phyloP scores from a whole-genome alignment of 1,140 invertebrate genomes.

The Grapholita molesta region DNA sequence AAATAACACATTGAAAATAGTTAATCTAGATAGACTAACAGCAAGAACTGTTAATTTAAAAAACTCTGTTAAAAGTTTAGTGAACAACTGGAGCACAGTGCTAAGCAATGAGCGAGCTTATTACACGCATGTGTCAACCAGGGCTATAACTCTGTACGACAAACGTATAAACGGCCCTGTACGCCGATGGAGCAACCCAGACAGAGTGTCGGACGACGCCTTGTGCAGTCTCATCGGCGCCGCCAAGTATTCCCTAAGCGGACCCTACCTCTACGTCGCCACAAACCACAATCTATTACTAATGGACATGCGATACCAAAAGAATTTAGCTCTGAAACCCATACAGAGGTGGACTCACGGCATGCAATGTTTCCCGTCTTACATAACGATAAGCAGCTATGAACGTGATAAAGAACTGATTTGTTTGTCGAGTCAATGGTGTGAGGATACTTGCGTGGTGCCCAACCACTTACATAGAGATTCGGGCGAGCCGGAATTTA shows the following conservation, averaged over 20 bases:
- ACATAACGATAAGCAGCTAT: conserved; percentile 44
- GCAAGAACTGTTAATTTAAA: conserved; percentile 48
- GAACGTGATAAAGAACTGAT: conserved; percentile 54
- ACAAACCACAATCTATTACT: conserved; percentile 62
- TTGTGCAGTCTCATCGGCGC: conserved; percentile 54
- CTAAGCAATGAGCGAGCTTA: conserved; percentile 41
- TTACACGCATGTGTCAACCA: conserved; percentile 47
- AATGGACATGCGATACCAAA: conserved; percentile 50
- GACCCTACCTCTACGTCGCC: conserved; percentile 45
- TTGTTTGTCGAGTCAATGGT: conserved; percentile 62
- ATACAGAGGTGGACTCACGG: conserved; percentile 63
- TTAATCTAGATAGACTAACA: conserved; percentile 59
- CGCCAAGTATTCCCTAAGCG: conserved; percentile 39
- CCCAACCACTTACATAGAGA: conserved; percentile 42
- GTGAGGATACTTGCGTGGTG: conserved; percentile 61
- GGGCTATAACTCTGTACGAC: conserved; percentile 52
- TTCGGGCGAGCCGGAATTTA: conserved; percentile 30
- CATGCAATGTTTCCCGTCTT: conserved; percentile 55
- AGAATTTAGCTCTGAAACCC: conserved; percentile 34
- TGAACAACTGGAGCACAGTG: conserved; percentile 62
- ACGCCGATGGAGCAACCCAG: conserved; percentile 40
- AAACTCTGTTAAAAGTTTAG: conserved; percentile 25
- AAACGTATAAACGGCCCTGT: conserved; percentile 47
- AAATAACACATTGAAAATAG: conserved; percentile 50
- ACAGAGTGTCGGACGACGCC: conserved; percentile 46